Evolutionary conservation across 1,140 invertebrate species (phyloP), one percentile per base, ranked within the genome.

Genomic region (Ooceraea biroi): DNA sequence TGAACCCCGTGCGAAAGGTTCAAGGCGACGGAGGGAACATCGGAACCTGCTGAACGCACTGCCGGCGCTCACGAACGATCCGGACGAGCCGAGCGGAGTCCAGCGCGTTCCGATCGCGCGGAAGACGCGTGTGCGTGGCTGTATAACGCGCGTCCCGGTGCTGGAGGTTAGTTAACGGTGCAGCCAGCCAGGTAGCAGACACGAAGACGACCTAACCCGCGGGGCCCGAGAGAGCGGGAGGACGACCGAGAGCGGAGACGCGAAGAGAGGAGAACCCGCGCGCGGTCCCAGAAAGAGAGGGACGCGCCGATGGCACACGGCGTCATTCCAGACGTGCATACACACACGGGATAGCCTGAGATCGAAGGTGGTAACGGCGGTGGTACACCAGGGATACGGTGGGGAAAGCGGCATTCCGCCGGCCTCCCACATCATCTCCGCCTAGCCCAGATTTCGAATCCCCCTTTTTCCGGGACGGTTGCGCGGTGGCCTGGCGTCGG

Each of bases 141-240:
- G 44, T 52, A 36, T 3, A 2, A 57, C 80, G 19, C 57, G 73
- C 68, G 60, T 85, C 73, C 83, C 69, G 76, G 68, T 84, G 84
- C 72, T 72, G 87, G 90, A 94, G 93, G 93, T 94, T 93, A 93
- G 93, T 86, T 94, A 94, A 94, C 93, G 93, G 93, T 94, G 90
- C 88, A 86, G 82, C 89, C 36, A 89, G 92, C 90, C 91, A 91
- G 91, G 91, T 89, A 92, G 90, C 90, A 91, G 92, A 92, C 91
- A 92, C 90, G 89, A 89, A 88, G 90, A 88, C 90, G 88, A 90
- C 88, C 83, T 88, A 89, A 90, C 65, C 60, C 80, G 86, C 83
- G 80, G 80, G 80, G 65, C 68, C 52, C 55, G 74, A 50, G 87
- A 85, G 65, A 82, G 71, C 58, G 50, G 82, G 84, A 85, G 61